Base-by-base conservation (phyloP, 92 coral and sea anemone species). In the Paramuricea clavata region DNA sequence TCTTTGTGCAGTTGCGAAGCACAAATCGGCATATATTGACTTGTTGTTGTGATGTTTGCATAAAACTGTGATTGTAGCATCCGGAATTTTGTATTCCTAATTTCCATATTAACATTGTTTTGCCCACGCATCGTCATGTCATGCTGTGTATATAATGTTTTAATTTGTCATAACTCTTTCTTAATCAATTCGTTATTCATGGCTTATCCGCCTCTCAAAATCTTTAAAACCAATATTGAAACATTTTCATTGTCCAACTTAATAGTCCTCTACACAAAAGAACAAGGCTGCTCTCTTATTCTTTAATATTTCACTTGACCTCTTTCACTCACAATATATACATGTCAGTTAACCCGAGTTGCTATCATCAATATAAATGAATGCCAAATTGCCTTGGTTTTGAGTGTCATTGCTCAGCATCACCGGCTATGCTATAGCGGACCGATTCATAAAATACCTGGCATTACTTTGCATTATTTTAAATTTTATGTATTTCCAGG, bases 131-230 rank as follows among this genome's bases (percentile, higher is more conserved):
- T 54, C 62, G 5, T 13, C 19, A 23, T 10, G 62, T 54, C 62
- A 23, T 54, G 62, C 62, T 54, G 62, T 8, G 62, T 10, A 5
- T 4, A 10, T 47, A 54, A 54, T 54, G 62, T 54, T 54, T 54
- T 19, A 54, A 54, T 54, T 54, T 54, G 62, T 54, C 23, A 13
- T 54, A 54, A 54, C 11, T 54, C 23, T 13, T 54, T 16, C 19
- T 23, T 54, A 54, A 54, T 54, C 17, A 54, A 54, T 54, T 54
- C 62, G 23, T 54, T 54, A 54, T 54, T 54, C 62, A 54, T 54
- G 19, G 62, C 62, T 54, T 54, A 54, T 54, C 62, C 62, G 62
- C 62, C 62, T 54, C 26, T 54, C 19, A 21, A 54, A 54, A 54
- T 54, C 25, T 21, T 21, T 21, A 54, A 54, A 54, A 54, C 62